Evolutionary conservation across 2,113 vertebrate genomes (phyloP), one percentile per base, ranked within the genome.

Genomic region (Megaptera novaeangliae): DNA sequence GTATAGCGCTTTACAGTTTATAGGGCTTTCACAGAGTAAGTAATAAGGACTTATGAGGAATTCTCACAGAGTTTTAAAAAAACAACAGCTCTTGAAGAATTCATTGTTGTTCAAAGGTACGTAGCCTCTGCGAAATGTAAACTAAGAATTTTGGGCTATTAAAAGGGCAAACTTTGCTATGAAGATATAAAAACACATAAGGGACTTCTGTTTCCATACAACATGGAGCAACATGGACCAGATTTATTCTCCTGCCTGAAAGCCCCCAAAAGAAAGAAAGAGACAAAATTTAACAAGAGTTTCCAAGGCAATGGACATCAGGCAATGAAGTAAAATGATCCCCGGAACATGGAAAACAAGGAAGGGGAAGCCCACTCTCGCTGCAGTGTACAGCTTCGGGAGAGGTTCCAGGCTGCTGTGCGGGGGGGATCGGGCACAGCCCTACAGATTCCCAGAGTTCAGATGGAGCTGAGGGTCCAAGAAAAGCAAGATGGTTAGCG

Each of bases 31-130:
- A 83, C 27, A 52, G 78, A 87, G 6, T 31, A 66, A 90, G 14
- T 80, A 85, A 80, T 46, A 27, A 89, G 2, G 20, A 64, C 77
- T 75, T 49, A 44, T 1, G 9, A 59, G 34, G 20, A 88, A 95
- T 91, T 85, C 63, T 91, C 87, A 84, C 59, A 78, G 71, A 88
- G 88, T 61, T 96, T 78, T 39, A 71, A 93, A 90, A 91, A 75
- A 52, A 52, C 49, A n/a, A 78, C 34, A 77, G 5, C 84, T 72
- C 52, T 95, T 74, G 41, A 41, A 68, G 29, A 87, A 83, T 87
- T 75, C 13, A 64, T 74, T 74, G 34, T 27, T 93, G 14, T 90
- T 74, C 78, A 87, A 90, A 71, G 63, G 44, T 9, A 72, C 14
- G 10, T 61, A 77, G 14, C 36, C 93, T 89, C 29, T 92, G 18